Conservation (phyloP, 1,140 invertebrate genomes). For the Zaprionus gabonicus region DNA sequence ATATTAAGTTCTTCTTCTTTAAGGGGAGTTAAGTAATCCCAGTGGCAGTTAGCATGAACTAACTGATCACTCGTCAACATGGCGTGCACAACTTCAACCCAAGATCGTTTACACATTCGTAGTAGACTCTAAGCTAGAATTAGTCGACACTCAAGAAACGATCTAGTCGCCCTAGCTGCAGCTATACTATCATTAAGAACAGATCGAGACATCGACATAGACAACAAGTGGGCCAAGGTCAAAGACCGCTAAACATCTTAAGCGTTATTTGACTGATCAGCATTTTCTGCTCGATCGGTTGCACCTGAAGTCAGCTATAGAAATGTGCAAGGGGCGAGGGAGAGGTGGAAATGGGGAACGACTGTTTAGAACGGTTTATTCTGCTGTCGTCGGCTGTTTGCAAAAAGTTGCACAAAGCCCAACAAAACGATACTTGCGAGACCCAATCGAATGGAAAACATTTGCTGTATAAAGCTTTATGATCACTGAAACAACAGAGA, state of each 20-base stretch:
- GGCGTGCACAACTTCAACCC: no score
- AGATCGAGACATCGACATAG: conserved; percentile 31
- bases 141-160: not conserved
- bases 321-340: not conserved
- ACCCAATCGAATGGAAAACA: not conserved
- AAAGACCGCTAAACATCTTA: conserved; percentile 9
- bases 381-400: conserved; percentile 4
- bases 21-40: no score
- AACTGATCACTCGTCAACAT: not conserved
- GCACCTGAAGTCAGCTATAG: not conserved
- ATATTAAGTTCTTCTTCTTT: not conserved
- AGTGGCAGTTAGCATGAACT: not conserved
- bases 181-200: not conserved
- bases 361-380: conserved; percentile 4
- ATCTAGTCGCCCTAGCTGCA: not conserved
- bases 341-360: not conserved
- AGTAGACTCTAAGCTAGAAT: not conserved
- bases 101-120: not conserved
- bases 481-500: no score
- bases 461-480: not conserved
- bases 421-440: not conserved
- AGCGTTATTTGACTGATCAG: not conserved
- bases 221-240: conserved; percentile 41
- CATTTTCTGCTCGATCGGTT: not conserved
- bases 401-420: not conserved